Percentiles rank a stretch among this genome's conserved stretches.
phyloP scores from a whole-genome alignment of 2,797 vertebrate genomes.

The Sarcophilus harrisii region DNA sequence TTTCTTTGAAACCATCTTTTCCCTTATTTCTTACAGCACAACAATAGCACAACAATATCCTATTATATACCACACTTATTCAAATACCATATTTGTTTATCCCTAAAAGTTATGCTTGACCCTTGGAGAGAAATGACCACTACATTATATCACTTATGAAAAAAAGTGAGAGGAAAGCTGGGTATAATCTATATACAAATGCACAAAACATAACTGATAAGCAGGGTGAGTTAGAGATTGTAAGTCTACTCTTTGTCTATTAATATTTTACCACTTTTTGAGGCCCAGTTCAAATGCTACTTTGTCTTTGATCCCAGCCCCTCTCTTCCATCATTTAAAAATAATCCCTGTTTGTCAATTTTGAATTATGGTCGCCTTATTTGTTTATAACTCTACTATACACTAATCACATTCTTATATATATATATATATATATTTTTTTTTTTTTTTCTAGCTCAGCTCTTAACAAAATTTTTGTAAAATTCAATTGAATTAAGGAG shows the following conservation, averaged over 20 bases:
- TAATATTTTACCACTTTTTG: background rate
- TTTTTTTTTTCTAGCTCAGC: background rate
- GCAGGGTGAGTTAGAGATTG: background rate
- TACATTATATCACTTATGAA: background rate
- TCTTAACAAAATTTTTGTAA: background rate
- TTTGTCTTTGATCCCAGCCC: background rate
- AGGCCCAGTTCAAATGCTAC: background rate
- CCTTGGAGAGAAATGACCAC: background rate
- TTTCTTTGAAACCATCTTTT: background rate
- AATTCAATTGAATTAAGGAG: background rate
- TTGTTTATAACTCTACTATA: background rate
- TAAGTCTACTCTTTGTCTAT: background rate
- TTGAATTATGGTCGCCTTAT: background rate
- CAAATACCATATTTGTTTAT: background rate
- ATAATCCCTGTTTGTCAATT: background rate
- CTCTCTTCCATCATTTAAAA: background rate
- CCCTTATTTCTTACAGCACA: background rate
- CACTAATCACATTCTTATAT: background rate
- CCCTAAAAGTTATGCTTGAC: background rate
- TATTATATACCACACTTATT: background rate
- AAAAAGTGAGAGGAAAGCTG: background rate
- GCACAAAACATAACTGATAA: background rate
- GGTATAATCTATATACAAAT: background rate
- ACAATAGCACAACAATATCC: background rate
- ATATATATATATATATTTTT: background rate